These are phyloP conservation scores for Leptinotarsa peninsularis DNA, from an alignment of 2,888 invertebrate genomes.

Conservation along the genomic window DNA sequence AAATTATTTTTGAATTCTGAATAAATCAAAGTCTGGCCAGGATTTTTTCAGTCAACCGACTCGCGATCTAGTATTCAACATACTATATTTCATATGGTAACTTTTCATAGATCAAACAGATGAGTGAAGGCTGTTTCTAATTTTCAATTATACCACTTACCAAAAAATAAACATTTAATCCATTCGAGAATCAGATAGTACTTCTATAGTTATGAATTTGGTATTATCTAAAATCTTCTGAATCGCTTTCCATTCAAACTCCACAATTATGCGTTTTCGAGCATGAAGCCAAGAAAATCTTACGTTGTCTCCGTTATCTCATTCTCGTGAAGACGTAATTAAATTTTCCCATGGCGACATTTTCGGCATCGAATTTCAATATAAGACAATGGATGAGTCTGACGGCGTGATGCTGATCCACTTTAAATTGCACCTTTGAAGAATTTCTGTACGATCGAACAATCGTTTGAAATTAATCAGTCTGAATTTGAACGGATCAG, in stretches of 20 bases:
- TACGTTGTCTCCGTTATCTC: not conserved
- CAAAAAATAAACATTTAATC: no score
- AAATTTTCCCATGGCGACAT: conserved; percentile 10
- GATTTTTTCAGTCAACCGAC: no score
- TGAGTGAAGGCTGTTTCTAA: no score
- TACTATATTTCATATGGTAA: no score
- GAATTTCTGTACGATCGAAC: conserved; percentile 14
- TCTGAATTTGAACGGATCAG: conserved; percentile 6
- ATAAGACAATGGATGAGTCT: conserved; percentile 18
- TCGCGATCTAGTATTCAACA: no score
- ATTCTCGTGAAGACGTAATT: conserved; percentile 8
- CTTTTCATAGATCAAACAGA: no score
- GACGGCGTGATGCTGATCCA: conserved; percentile 13
- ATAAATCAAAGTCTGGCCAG: no score
- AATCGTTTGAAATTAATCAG: conserved; percentile 12
- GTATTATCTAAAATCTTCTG: no score
- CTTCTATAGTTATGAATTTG: no score
- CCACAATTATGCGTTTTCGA: not conserved
- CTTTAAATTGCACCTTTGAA: conserved; percentile 18
- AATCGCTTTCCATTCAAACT: not conserved
- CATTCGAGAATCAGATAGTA: no score
- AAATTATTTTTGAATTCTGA: no score
- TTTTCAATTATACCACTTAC: no score
- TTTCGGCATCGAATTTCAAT: conserved; percentile 10
- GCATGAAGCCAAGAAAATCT: not conserved